These are phyloP conservation scores for Atta texana DNA, from an alignment of 1,140 invertebrate species.

Conservation along the genomic window DNA sequence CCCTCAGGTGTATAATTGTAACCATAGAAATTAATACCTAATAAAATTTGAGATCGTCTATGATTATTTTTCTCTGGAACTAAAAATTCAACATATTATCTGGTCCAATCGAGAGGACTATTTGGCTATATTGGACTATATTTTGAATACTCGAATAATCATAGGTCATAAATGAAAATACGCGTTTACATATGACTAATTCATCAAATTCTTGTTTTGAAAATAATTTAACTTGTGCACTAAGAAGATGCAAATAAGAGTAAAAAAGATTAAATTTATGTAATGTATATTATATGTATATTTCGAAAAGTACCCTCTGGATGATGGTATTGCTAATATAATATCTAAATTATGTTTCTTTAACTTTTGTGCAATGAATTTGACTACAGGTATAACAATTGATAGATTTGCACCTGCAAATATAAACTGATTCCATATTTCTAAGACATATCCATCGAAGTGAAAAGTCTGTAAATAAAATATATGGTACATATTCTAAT, in stretches of 20 bases:
- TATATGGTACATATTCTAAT: not conserved
- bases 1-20: slow-evolving; percentile 93
- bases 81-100: slow-evolving; percentile 91
- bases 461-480: slow-evolving; percentile 85
- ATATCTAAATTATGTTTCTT: slow-evolving; percentile 88
- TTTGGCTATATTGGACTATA: no score
- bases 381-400: slow-evolving; percentile 88
- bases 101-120: slow-evolving; percentile 94
- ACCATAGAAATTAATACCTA: slow-evolving; percentile 98
- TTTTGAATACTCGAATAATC: slow-evolving; percentile 95
- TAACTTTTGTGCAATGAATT: slow-evolving; percentile 87
- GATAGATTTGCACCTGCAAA: slow-evolving; percentile 89
- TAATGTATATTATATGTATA: not conserved
- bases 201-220: slow-evolving; percentile 91
- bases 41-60: slow-evolving; percentile 92
- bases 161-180: slow-evolving; percentile 97
- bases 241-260: slow-evolving; percentile 56
- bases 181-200: slow-evolving; percentile 91
- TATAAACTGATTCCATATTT: slow-evolving; percentile 94
- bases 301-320: slow-evolving; percentile 84
- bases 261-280: not conserved
- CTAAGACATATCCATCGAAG: slow-evolving; percentile 95
- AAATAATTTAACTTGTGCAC: slow-evolving; percentile 89
- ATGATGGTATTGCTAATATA: slow-evolving; percentile 95
- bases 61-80: slow-evolving; percentile 88